Evolutionary conservation across 2,797 vertebrate species (phyloP).

Genomic region (Acrocephalus scirpaceus): DNA sequence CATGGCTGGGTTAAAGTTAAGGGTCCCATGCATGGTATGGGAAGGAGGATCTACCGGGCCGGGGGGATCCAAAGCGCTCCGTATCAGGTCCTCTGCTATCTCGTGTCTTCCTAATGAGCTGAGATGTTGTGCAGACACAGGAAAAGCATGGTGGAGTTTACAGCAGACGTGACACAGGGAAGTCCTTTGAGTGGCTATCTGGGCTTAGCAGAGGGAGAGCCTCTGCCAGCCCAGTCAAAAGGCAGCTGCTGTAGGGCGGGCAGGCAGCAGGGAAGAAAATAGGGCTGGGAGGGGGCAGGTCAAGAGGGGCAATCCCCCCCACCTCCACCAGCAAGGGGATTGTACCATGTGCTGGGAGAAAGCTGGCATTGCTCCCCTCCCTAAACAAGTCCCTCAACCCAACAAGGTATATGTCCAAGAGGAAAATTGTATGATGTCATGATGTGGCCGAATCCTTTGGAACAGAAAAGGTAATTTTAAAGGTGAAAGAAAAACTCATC

Average conservation of each 20-base stretch:
- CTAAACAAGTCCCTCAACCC: background rate
- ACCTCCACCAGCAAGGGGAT: background rate
- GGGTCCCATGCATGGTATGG: constrained; percentile 41
- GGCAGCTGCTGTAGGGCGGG: background rate
- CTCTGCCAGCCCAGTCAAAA: background rate
- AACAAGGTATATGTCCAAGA: background rate
- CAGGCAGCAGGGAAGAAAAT: background rate
- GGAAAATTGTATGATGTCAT: background rate
- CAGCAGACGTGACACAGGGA: constrained; percentile 51
- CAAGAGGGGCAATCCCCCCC: background rate
- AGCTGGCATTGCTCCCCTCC: background rate
- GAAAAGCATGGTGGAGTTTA: constrained; percentile 64
- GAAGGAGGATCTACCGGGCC: constrained; percentile 38
- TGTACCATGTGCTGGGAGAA: background rate
- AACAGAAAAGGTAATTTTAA: background rate
- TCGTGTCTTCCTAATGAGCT: constrained; percentile 71
- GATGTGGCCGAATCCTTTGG: background rate
- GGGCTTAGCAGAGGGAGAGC: background rate
- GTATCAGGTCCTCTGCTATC: constrained; percentile 67
- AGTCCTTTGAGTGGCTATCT: constrained; percentile 32
- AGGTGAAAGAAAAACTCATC: background rate
- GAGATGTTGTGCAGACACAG: constrained; percentile 72
- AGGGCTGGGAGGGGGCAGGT: background rate
- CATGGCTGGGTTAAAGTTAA: constrained; percentile 73
- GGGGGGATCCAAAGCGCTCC: background rate